Evolutionary conservation across 1,140 invertebrate species (phyloP), one percentile per base, ranked within the genome.

Genomic region (Drosophila mojavensis): DNA sequence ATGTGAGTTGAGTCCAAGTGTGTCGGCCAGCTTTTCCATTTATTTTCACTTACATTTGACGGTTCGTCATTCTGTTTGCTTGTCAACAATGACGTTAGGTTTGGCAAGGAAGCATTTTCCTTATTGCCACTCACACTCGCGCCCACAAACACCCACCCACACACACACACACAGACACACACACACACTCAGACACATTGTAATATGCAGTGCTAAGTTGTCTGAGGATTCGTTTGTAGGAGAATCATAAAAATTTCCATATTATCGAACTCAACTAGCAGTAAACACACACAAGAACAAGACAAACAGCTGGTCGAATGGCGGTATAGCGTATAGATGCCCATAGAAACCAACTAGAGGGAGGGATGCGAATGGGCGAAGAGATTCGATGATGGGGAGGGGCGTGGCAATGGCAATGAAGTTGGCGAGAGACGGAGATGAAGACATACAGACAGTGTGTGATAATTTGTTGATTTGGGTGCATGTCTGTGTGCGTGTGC

Each of bases 231-330:
- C 73, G 65, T 78, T 74, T 55, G 36, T 83, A 80, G 81, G 77
- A 84, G 90, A 68, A 68, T 54, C 36, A 48, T 74, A 71, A 69
- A 75, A 91, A 86, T 91, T 91, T 91, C 82, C 90, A 91, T 91
- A 88, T 90, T 88, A 90, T 81, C 82, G 74, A 83, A 78, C 66
- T 77, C 65, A 75, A 82, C 75, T 76, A 77, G 63, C 72, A 66
- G 47, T 36, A 62, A 71, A 51, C 54, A 48, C 24, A 56, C 26
- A 5, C 17, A 9, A 13, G 11, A 11, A 13, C 10, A 39, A 39
- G 36, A 39, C 10, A 39, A 39, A 39, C 36, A 11, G 36, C 11
- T 39, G 36, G 36, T 13, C 36, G 36, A 39, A 39, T 39, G 50
- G 26, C 54, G 28, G 36, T 11, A 39, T 39, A 13, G 26, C 54